Evolutionary conservation across 30 jellyfish, hydroid and myxozoan genomes (phyloP).

Genomic region (Turritopsis rubra): DNA sequence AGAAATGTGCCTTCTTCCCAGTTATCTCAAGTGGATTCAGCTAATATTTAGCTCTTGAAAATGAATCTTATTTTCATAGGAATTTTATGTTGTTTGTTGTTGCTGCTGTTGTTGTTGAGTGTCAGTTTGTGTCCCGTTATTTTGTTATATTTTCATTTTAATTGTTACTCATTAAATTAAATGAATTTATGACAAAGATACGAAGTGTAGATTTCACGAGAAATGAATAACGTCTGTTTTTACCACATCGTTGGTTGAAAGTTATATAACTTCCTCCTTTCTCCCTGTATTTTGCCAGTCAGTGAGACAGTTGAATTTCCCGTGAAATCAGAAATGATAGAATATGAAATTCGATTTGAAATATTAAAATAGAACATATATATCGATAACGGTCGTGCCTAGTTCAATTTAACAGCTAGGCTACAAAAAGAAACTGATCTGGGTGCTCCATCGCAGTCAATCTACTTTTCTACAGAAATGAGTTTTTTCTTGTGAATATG

Average conservation of each 20-base stretch:
- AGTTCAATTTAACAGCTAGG: neutral
- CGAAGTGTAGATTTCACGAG: neutral
- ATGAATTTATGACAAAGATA: too few relatives aligned
- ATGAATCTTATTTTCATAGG: neutral
- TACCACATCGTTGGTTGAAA: too few relatives aligned
- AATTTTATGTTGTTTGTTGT: neutral
- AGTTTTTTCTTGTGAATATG: slow-evolving; percentile 14
- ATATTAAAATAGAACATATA: too few relatives aligned
- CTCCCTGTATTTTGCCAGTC: neutral
- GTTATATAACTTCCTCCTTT: too few relatives aligned
- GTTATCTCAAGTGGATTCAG: too few relatives aligned
- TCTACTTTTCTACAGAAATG: neutral
- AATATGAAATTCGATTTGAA: neutral
- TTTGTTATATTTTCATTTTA: neutral
- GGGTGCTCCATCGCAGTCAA: neutral
- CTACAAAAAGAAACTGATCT: neutral
- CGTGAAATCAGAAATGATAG: neutral
- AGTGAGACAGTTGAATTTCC: neutral
- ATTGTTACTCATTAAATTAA: neutral
- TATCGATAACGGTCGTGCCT: neutral
- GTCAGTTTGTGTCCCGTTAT: neutral
- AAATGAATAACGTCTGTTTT: too few relatives aligned
- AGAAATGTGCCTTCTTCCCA: neutral
- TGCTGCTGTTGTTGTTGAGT: neutral
- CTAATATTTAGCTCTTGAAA: neutral